Base-by-base conservation (phyloP, 2,797 vertebrate genomes). In the Notamacropus eugenii region DNA sequence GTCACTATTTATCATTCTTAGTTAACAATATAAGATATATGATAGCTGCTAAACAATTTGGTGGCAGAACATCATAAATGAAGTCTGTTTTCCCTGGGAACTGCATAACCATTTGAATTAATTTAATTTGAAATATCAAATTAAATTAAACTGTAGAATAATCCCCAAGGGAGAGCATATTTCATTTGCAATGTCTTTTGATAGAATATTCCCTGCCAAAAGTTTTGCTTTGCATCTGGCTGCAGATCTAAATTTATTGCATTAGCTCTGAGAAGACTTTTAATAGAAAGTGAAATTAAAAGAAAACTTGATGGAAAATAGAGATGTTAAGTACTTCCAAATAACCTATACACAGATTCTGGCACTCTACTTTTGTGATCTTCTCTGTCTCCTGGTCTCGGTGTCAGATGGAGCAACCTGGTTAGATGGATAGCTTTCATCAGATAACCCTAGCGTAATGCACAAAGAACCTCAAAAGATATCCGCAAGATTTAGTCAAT, bases 71-170 rank as follows among this genome's bases (percentile, higher is more conserved):
- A 98, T 98, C 98, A 98, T 98, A 99, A 99, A 98, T 98, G 98
- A 98, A 98, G 98, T 98, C 98, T 98, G 98, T 98, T 99, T 99
- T 98, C 98, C 98, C 98, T 98, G 97, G 99, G 98, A 99, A 99
- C 98, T 98, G 98, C 98, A 99, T 98, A 99, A 99, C 98, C 98
- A 99, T 99, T 99, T 98, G 98, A 99, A 99, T 99, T 99, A 99
- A 99, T 99, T 99, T 99, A 99, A 99, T 99, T 99, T 98, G 98
- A 99, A 98, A 99, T 98, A 98, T 99, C 98, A 99, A 99, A 99
- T 99, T 99, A 99, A 99, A 99, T 99, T 99, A 99, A 99, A 99
- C 98, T 99, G 98, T 99, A 99, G 98, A 98, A 99, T 98, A 98
- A 98, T 99, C 98, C 99, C 98, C 98, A 98, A 98, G 98, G 98